A percentile compares a stretch with the other conserved stretches of the same genome.
Conservation (phyloP, 2,113 vertebrate genomes). For the Rhinopithecus roxellana region DNA sequence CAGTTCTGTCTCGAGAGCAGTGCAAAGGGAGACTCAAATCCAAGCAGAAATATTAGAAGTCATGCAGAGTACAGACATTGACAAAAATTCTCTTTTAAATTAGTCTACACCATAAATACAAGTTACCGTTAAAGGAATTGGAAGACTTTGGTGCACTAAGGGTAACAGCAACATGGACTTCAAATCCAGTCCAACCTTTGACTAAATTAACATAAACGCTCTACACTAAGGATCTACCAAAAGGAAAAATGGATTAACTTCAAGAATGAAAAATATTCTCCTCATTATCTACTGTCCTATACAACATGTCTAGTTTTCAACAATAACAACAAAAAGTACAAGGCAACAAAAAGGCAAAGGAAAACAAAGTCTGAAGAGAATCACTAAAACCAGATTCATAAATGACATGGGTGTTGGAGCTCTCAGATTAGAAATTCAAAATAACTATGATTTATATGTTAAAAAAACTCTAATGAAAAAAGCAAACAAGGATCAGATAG, state of each 20-base stretch:
- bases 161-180: background rate
- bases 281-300: background rate
- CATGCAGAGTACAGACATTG: background rate
- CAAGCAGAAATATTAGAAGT: background rate
- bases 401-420: background rate
- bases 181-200: background rate
- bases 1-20: background rate
- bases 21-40: background rate
- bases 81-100: background rate
- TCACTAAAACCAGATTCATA: background rate
- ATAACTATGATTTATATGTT: background rate
- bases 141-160: background rate
- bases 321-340: background rate
- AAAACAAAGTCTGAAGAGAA: background rate
- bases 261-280: background rate
- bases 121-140: background rate
- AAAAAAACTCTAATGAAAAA: background rate
- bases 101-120: background rate
- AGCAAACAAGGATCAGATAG: background rate
- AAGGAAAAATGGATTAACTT: background rate
- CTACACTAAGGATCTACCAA: background rate
- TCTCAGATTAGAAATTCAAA: constrained; percentile 24
- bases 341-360: background rate
- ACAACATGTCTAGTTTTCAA: background rate
- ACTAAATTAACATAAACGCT: background rate